Base-by-base conservation (phyloP, 2,888 invertebrate genomes). In the Drosophila sordidapex region DNA sequence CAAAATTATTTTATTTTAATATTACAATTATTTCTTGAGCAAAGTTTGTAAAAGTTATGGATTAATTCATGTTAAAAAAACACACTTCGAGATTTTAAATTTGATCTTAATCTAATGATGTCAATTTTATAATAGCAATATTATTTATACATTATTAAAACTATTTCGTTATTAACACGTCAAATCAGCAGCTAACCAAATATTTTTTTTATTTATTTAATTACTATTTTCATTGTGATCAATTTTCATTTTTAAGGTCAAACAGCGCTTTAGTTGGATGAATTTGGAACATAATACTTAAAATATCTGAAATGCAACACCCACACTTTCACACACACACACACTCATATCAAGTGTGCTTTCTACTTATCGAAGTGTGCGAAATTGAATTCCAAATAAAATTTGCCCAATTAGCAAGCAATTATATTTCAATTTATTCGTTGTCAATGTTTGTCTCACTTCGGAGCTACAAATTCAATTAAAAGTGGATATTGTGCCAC, bases 351-450 rank as follows among this genome's bases (percentile, higher is more conserved):
- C 15, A 36, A 29, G 18, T 25, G 21, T 54, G n/a, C 15, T 25
- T 52, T 49, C 1, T n/a, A n/a, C 40, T 18, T 11, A 0, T 31
- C 13, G 43, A 31, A 38, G 43, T 38, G 29, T 69, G 57, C 52
- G 56, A 61, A 64, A 74, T 70, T 68, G 31, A 83, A 61, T 81
- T 76, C 25, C 31, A 70, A 65, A 77, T 77, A 66, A 68, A 75
- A 80, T 84, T 77, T 56, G 21, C 13, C 53, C 64, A 82, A 87
- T 83, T 84, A 83, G 62, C 57, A 71, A 70, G 58, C 60, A 69
- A 63, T 61, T 63, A 35, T 48, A 49, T 4, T 63, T 51, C 62
- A 65, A 51, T 54, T 33, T 38, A 65, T 48, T 54, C 29, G 1
- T 43, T 40, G 53, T 38, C 53, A 31, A 59, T 58, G n/a, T 29